Evolutionary conservation across 2,113 vertebrate species (phyloP), one percentile per base, ranked within the genome.

Genomic region (Notarius lentiginosus): DNA sequence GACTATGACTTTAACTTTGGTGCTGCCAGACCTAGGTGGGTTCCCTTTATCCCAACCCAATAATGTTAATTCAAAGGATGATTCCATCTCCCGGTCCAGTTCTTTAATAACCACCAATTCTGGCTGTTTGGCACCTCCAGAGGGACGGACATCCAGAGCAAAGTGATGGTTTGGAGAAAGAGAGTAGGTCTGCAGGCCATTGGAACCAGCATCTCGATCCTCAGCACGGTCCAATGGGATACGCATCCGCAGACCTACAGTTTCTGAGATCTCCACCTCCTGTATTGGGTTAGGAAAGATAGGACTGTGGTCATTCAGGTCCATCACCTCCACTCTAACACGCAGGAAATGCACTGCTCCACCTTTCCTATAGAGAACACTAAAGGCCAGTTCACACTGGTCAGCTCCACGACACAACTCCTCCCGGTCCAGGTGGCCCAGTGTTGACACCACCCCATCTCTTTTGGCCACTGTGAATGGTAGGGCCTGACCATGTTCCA

Each of bases 201-300:
- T 99, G 20, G 91, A 90, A 8, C 98, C 97, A 0, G 93, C 92
- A 0, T 98, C 97, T 0, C 96, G 95, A 79, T 99, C 98, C 73
- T 95, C 88, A 0, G 97, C 97, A 85, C 94, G 93, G 79, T 99
- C 97, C 93, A 99, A 91, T 0, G 96, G 97, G 34, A 99, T 96
- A n/a, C 96, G 92, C 0, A 95, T 98, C 15, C 75, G 89, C 49
- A 97, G 91, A 5, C 95, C 94, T 0, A 96, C 95, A 0, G 95
- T 97, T 92, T 98, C 97, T 0, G 97, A 98, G 89, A 99, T 97
- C 92, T 99, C 98, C 86, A 98, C 93, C 87, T 98, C 97, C 92
- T 98, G 95, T 55, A 95, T 79, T 0, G 91, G 77, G 1, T 92
- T 96, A 30, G 96, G 94, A 89, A 99, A 99, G 55, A 76, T 90